phyloP scores from a whole-genome alignment of 2,888 invertebrate genomes.

The Harpalus rufipes region DNA sequence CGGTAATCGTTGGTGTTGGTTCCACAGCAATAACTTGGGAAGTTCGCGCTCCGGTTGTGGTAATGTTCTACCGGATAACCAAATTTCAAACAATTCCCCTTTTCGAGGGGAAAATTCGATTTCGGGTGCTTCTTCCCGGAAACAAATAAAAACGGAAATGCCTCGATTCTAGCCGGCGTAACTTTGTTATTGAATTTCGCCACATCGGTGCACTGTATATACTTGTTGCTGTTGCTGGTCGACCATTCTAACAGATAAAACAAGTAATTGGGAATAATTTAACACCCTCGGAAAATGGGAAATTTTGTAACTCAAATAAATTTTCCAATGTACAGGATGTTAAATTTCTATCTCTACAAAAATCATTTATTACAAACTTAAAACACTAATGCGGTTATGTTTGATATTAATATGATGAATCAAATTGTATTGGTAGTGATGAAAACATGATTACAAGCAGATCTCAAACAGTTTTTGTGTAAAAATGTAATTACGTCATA shows the following conservation, averaged over 20 bases:
- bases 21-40: constrained; percentile 50
- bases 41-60: constrained; percentile 35
- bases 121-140: constrained; percentile 40
- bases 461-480: too few species aligned
- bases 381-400: too few species aligned
- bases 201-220: constrained; percentile 24
- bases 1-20: constrained; percentile 2
- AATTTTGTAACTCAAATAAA: too few species aligned
- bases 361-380: too few species aligned
- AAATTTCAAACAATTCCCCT: constrained; percentile 46
- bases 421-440: too few species aligned
- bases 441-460: too few species aligned
- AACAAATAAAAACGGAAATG: constrained; percentile 64
- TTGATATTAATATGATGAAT: too few species aligned
- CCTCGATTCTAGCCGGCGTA: constrained; percentile 41
- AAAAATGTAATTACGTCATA: too few species aligned
- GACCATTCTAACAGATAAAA: too few species aligned
- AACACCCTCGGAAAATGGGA: background rate
- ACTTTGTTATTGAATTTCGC: constrained; percentile 65
- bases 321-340: too few species aligned
- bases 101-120: constrained; percentile 55
- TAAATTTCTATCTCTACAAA: too few species aligned
- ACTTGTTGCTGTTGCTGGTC: constrained; percentile 39
- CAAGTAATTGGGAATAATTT: background rate
- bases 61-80: constrained; percentile 43